phyloP scores from a whole-genome alignment of 2,113 vertebrate genomes.

The Halichoerus grypus region DNA sequence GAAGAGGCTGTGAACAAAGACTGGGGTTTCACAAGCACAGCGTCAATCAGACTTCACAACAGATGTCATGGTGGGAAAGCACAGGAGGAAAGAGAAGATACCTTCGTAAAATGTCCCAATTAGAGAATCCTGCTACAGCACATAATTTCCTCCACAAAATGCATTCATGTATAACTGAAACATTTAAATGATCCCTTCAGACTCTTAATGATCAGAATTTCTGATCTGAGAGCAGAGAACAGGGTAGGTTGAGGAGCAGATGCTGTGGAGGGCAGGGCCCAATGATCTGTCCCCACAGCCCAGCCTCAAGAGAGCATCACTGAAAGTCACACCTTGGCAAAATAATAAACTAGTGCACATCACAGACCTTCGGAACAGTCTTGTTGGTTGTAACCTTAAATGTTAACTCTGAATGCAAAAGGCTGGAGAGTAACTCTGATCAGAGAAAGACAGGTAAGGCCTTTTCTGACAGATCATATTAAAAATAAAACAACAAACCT shows the following conservation, averaged over 20 bases:
- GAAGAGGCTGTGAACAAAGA: not conserved
- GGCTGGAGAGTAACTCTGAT: not conserved
- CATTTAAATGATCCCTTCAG: not conserved
- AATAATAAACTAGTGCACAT: not conserved
- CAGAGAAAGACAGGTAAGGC: conserved; percentile 11
- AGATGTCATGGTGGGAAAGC: not conserved
- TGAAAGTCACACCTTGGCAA: not conserved
- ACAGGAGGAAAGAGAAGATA: not conserved
- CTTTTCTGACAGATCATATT: not conserved
- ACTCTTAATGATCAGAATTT: not conserved
- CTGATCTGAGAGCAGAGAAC: not conserved
- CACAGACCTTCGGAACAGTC: not conserved
- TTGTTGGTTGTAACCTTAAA: conserved; percentile 22
- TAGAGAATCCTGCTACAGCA: not conserved
- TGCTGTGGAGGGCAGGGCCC: not conserved
- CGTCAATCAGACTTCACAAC: not conserved
- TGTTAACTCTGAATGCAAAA: conserved; percentile 47
- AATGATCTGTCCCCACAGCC: not conserved
- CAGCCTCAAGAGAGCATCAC: not conserved
- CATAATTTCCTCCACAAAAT: not conserved
- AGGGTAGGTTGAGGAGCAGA: not conserved
- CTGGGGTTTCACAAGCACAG: not conserved
- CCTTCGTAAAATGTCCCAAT: not conserved
- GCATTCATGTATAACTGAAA: not conserved
- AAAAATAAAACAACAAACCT: conserved; percentile 32